A percentile compares a stretch with the other conserved stretches of the same genome.
phyloP scores from a whole-genome alignment of 1,140 invertebrate species.

The Meloidogyne hapla region DNA sequence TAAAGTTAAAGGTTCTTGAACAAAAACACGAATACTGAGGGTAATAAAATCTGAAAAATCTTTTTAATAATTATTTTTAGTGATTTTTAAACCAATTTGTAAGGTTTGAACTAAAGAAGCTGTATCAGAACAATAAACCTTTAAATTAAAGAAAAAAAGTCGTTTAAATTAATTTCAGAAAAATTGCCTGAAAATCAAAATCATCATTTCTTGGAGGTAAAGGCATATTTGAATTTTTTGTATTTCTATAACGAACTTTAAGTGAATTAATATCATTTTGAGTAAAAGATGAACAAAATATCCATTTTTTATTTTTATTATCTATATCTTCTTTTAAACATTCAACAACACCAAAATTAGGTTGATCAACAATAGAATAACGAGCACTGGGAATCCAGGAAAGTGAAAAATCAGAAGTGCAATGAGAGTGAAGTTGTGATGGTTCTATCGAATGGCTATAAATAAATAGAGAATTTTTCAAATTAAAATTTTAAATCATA shows the following conservation, averaged over 20 bases:
- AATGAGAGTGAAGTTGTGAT: slow-evolving; percentile 52
- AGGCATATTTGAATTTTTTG: slow-evolving; percentile 40
- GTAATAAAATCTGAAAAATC: slow-evolving; percentile 52
- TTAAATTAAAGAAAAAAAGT: neutral
- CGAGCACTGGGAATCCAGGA: slow-evolving; percentile 19
- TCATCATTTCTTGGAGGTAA: slow-evolving; percentile 35
- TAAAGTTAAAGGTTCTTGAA: slow-evolving; percentile 52
- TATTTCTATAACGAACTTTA: slow-evolving; percentile 56
- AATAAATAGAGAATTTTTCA: no score
- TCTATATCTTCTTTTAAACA: slow-evolving; percentile 38
- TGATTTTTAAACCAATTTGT: slow-evolving; percentile 30
- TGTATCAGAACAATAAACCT: slow-evolving; percentile 50
- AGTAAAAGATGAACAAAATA: slow-evolving; percentile 45
- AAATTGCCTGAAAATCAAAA: slow-evolving; percentile 57
- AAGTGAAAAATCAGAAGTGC: slow-evolving; percentile 15
- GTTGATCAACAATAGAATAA: slow-evolving; percentile 56
- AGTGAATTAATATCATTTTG: slow-evolving; percentile 46
- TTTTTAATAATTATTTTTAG: neutral
- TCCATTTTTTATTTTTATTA: slow-evolving; percentile 34
- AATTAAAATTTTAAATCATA: no score
- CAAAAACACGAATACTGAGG: slow-evolving; percentile 60
- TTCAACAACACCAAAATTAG: slow-evolving; percentile 59
- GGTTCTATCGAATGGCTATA: slow-evolving; percentile 42
- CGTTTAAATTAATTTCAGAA: neutral
- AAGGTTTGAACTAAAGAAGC: slow-evolving; percentile 52